Evolutionary conservation across 2,888 invertebrate genomes (phyloP), one percentile per base, ranked within the genome.

Genomic region (Galeruca laticollis): DNA sequence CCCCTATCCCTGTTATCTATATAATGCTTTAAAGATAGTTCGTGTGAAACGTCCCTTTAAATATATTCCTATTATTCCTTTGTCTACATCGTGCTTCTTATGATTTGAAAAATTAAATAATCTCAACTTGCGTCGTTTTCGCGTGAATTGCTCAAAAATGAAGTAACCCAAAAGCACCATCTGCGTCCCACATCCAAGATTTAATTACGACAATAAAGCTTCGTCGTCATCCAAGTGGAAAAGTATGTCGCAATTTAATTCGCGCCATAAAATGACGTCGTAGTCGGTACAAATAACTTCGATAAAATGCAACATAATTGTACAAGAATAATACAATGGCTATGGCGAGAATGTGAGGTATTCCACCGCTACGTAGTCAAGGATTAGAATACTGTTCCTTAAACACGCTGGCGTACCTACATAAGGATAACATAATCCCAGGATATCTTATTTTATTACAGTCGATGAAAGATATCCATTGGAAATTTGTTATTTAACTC

Each of bases 301-400:
- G 79, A 80, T 79, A 80, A 81, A 81, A 80, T 81, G 82, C 83
- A 82, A 80, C 81, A 82, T 81, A 82, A 82, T 82, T 82, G 80
- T 80, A 81, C 82, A 82, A 82, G 80, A 79, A 81, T 82, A 82
- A 82, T 81, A 82, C 81, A 80, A 82, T 82, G 81, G 81, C 80
- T 81, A 81, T 80, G 79, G 76, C 71, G 78, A 73, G 81, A 82
- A 82, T 82, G 79, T 72, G 75, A 77, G 79, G 79, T 77, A 81
- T 81, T 80, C 78, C 56, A 59, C 37, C 49, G 51, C 59, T 66
- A 66, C 60, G 56, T 57, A 65, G 40, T 65, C 57, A 49, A 65
- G 64, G 37, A 57, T 66, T 66, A 66, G 66, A 37, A 66, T 66
- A 40, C n/a, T 63, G 63, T 56, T 63, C 18, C 54, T 31, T 62